Percentiles rank a stretch among this genome's conserved stretches.
Conservation (phyloP, 2,888 invertebrate genomes). For the Auanema freiburgensis region DNA sequence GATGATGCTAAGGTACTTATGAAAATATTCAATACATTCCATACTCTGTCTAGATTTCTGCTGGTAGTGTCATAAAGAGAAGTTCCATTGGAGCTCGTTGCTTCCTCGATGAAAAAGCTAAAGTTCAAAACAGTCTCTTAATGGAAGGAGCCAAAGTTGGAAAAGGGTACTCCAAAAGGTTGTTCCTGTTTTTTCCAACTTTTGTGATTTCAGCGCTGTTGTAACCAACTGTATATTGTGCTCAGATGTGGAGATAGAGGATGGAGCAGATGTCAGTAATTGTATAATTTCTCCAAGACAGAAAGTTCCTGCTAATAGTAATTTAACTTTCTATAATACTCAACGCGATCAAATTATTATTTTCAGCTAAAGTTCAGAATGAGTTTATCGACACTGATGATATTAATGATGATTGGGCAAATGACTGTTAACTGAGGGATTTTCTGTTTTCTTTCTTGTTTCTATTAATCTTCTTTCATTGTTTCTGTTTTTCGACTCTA, state of each 20-base stretch:
- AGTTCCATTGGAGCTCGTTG: constrained; percentile 31
- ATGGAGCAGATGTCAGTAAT: constrained; percentile 47
- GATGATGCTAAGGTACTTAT: constrained; percentile 25
- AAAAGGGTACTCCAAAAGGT: constrained; percentile 37
- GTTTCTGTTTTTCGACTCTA: too few species aligned
- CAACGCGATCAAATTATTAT: neutral
- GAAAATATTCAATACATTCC: neutral
- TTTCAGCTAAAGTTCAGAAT: constrained; percentile 36
- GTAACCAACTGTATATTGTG: constrained; percentile 50
- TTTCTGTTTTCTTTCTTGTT: too few species aligned
- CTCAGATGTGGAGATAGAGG: constrained; percentile 44
- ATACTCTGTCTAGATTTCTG: constrained; percentile 2
- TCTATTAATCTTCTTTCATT: too few species aligned
- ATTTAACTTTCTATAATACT: neutral
- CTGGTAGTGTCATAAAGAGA: constrained; percentile 18
- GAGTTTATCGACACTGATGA: constrained; percentile 33
- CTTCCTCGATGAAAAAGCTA: constrained; percentile 37
- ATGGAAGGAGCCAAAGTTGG: constrained; percentile 44
- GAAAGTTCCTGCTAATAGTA: constrained; percentile 59
- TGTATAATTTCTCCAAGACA: constrained; percentile 59
- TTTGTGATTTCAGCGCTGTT: constrained; percentile 36
- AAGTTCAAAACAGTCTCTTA: constrained; percentile 50
- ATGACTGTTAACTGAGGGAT: constrained; percentile 2
- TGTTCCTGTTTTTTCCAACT: neutral
- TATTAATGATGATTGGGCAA: constrained; percentile 29